These are phyloP conservation scores for Trichogramma dendrolimi DNA, from an alignment of 2,888 invertebrate species.

Conservation along the genomic window DNA sequence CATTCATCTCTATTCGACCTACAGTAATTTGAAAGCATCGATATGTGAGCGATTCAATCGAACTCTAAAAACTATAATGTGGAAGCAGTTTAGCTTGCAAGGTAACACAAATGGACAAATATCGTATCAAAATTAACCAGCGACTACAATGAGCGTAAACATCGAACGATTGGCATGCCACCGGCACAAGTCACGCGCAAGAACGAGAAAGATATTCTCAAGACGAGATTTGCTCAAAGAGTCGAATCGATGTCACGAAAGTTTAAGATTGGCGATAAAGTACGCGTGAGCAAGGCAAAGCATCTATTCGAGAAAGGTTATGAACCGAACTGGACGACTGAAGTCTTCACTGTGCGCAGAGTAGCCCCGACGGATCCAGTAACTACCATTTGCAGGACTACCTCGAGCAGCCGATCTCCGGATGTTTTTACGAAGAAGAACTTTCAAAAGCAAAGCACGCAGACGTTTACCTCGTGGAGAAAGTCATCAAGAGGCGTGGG, in stretches of 20 bases:
- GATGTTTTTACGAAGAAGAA: too few species aligned
- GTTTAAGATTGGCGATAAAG: neutral
- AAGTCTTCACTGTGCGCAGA: too few species aligned
- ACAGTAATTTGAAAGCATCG: slow-evolving; percentile 35
- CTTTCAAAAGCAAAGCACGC: too few species aligned
- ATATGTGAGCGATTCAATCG: slow-evolving; percentile 37
- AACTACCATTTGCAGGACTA: too few species aligned
- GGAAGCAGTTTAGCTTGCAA: slow-evolving; percentile 1
- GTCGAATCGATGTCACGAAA: too few species aligned
- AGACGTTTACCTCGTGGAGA: too few species aligned
- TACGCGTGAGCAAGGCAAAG: neutral
- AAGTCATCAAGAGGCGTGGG: too few species aligned
- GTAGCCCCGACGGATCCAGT: too few species aligned
- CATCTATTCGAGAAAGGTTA: too few species aligned
- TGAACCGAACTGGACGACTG: too few species aligned
- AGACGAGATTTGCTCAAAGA: too few species aligned
- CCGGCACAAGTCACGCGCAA: slow-evolving; percentile 25
- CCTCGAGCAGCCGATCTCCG: too few species aligned
- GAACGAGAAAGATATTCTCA: slow-evolving; percentile 28
- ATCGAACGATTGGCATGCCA: slow-evolving; percentile 4
- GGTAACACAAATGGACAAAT: slow-evolving; percentile 9
- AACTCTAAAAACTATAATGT: slow-evolving; percentile 3
- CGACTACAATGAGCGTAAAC: neutral
- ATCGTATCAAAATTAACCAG: slow-evolving; percentile 1
- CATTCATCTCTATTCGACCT: slow-evolving; percentile 29